Base-by-base conservation (phyloP, 1,140 invertebrate species). In the Matsumurasca onukii region DNA sequence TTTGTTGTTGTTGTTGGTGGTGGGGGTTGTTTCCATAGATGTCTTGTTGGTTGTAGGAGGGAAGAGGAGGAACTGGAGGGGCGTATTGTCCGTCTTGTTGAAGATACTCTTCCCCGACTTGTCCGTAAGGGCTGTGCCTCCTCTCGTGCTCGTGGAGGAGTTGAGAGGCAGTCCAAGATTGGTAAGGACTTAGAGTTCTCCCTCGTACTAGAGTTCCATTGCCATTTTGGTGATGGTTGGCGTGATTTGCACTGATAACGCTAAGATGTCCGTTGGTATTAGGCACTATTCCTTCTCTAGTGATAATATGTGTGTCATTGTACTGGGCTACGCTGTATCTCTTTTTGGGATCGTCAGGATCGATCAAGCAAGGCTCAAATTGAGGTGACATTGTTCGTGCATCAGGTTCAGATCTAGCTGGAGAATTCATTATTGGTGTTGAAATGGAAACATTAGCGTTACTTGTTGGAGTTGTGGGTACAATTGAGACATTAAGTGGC, bases 91-190 rank as follows among this genome's bases (percentile, higher is more conserved):
- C 62, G 24, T 73, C 70, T 12, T 72, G 73, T n/a, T 69, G 67
- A n/a, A 49, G 17, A 34, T 70, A 68, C 27, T 73, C 70, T 25
- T 75, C 75, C 12, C 72, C 75, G 0, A 75, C 70, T 31, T 76
- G 75, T 13, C 73, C 75, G 29, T 75, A 74, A 0, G 84, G 83
- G 71, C 82, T 84, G 45, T 81, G 80, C 34, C 84, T 77, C 29
- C 82, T 78, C 73, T 87, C 85, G 69, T 87, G 85, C 74, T 86
- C 85, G 71, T 84, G 82, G 1, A 87, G 75, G 9, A 87, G 75
- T 74, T 86, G 83, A 12, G 82, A 84, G 2, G 85, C 85, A 29
- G 82, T 83, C 85, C 85, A 86, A 0, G 82, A 83, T 68, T 85
- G 83, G 71, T 81, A 83, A 2, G 83, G 83, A 68, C 81, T 84